Evolutionary conservation across 2,888 invertebrate genomes (phyloP).

Genomic region (Drosophila crucigera): DNA sequence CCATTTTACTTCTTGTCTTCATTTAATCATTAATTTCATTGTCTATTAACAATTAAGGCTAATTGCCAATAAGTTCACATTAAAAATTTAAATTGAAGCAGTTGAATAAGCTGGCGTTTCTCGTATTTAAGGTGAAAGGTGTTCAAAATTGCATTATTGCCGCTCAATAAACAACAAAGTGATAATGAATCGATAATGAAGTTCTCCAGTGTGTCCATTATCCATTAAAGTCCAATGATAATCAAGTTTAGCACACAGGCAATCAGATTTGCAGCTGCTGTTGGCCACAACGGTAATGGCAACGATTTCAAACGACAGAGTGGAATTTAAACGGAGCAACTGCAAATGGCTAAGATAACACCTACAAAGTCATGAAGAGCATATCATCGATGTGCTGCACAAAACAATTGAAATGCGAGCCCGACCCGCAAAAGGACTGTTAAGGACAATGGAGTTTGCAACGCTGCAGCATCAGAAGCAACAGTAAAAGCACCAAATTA

Average conservation of each 20-base stretch:
- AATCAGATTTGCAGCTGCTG: conserved; percentile 4
- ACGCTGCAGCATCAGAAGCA: conserved; percentile 1
- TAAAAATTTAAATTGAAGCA: neutral
- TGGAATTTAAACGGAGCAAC: conserved; percentile 58
- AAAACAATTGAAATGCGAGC: conserved; percentile 68
- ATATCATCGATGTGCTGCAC: conserved; percentile 63
- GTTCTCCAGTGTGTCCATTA: conserved; percentile 1
- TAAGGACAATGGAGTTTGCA: conserved; percentile 19
- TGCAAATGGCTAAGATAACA: conserved; percentile 59
- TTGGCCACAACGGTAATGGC: neutral
- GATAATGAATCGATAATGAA: conserved; percentile 33
- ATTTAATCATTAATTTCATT: conserved; percentile 2
- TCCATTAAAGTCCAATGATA: conserved; percentile 18
- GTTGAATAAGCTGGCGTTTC: neutral
- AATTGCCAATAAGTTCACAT: conserved; percentile 9
- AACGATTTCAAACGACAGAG: conserved; percentile 68
- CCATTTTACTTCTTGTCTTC: neutral
- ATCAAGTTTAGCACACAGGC: conserved; percentile 28
- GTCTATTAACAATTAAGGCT: neutral
- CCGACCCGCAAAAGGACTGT: conserved; percentile 33
- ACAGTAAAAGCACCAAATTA: conserved; percentile 42
- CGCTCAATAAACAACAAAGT: conserved; percentile 43
- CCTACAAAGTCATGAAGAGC: conserved; percentile 63
- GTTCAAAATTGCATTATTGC: conserved; percentile 30
- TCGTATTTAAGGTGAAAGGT: no score